Base-by-base conservation (phyloP, 2,888 invertebrate genomes). In the Xylota sylvarum region DNA sequence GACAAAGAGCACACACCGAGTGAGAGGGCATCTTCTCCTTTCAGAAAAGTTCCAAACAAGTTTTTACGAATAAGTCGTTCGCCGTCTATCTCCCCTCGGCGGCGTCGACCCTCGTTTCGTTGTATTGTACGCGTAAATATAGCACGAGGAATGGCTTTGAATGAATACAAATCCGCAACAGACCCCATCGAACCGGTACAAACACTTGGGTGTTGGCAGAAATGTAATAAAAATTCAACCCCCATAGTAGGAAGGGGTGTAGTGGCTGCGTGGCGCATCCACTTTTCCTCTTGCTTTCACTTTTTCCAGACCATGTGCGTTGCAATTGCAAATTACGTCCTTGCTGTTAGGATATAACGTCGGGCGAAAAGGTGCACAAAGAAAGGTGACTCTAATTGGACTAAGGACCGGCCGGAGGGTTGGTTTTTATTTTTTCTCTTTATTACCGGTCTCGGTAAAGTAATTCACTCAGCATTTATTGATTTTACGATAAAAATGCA, bases 201-300 rank as follows among this genome's bases (percentile, higher is more conserved):
- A 67, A 46, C 30, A 70, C 55, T 79, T 80, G 85, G 81, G 85
- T 85, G 85, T 85, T 85, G 85, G 64, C 85, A 72, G 50, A 43
- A 74, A 37, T 14, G 48, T 19, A 84, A 74, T 62, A 60, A 70
- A 84, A 40, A 80, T 30, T 76, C 85, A 85, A 72, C 85, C 85
- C 85, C 85, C 40, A 65, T 40, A 30, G 40, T 17, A 10, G 35
- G 37, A 35, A 32, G 48, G 56, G 48, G 32, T 69, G 50, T 17
- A 48, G 35, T 56, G 50, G 60, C 55, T 79, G 70, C 65, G 56
- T 76, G 56, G 80, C 74, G 84, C 74, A 85, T 81, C 52, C 65
- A 27, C 23, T 70, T 76, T 62, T 30, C 55, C 50, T 35, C 50
- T 64, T 35, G 48, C 72, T 70, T 85, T 72, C 64, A 81, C 60